A percentile compares a stretch with the other conserved stretches of the same genome.
These are phyloP conservation scores for Crotophaga sulcirostris DNA, from an alignment of 2,113 vertebrate species.

Conservation along the genomic window DNA sequence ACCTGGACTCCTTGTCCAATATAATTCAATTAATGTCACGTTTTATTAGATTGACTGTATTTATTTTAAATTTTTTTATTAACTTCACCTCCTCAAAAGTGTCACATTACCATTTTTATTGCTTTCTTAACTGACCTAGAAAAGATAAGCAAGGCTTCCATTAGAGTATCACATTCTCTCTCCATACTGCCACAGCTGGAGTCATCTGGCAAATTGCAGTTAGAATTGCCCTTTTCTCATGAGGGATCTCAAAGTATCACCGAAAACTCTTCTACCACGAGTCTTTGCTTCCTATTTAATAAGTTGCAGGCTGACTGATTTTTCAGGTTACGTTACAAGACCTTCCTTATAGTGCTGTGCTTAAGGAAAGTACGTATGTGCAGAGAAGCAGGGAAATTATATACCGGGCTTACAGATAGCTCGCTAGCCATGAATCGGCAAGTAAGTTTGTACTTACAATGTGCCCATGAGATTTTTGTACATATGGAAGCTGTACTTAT, in stretches of 20 bases:
- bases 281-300: not conserved
- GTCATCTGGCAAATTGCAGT: not conserved
- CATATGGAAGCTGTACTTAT: not conserved
- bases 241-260: not conserved
- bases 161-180: not conserved
- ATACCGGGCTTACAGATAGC: not conserved
- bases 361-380: fast-evolving
- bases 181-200: not conserved
- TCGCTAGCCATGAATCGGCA: not conserved
- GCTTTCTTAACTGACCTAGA: not conserved
- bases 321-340: not conserved
- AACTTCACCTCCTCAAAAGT: not conserved
- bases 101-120: not conserved
- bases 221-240: not conserved
- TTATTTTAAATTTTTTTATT: not conserved
- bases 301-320: not conserved
- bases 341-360: not conserved
- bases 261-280: not conserved
- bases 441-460: not conserved
- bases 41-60: not conserved
- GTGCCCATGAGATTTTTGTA: not conserved
- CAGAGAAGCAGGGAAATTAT: not conserved
- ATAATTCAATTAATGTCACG: not conserved
- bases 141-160: not conserved
- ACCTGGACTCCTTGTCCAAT: not conserved